Base-by-base conservation (phyloP, 2,113 vertebrate genomes). In the Hipposideros armiger region DNA sequence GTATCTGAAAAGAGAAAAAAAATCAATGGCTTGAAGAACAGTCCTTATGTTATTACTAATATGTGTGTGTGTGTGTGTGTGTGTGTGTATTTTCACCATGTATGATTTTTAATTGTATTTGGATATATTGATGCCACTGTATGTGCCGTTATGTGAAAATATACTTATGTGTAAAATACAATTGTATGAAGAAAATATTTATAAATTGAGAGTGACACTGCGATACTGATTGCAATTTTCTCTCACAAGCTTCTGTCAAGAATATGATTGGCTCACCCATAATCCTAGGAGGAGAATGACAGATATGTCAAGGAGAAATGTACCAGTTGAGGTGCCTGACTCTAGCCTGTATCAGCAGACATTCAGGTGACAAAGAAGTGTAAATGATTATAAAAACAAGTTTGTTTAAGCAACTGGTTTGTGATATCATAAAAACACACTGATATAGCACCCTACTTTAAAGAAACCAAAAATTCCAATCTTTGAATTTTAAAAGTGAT, bases 361-460 rank as follows among this genome's bases (percentile, higher is more conserved):
- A 92, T 73, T 30, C 22, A 42, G 5, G 40, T 67, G 13, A 10
- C 82, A 85, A 90, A 42, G 24, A n/a, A 32, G 11, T 36, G 26
- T 62, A 47, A 22, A 13, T 62, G 22, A 72, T 60, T 82, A n/a
- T 36, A 8, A 74, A 74, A 66, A 83, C 74, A 45, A 30, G 36
- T 24, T 17, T 19, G 16, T 84, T 64, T 84, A 70, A 58, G 11
- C 47, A 83, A 56, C 36, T 47, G 2, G 9, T 50, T 72, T 95
- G 7, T 80, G 89, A 80, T 76, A 19, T 52, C 86, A 76, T 58
- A 73, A 89, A 85, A 67, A 74, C 7, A 77, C 32, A 89, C 13
- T 40, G 16, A 94, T 66, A 32, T 11, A 66, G 67, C 42, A 64
- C 7, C 3, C 19, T 56, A 74, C 40, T 42, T 69, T 81, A 76